A percentile compares a stretch with the other conserved stretches of the same genome.
phyloP scores from a whole-genome alignment of 2,797 vertebrate species.

The Tympanoctomys barrerae region DNA sequence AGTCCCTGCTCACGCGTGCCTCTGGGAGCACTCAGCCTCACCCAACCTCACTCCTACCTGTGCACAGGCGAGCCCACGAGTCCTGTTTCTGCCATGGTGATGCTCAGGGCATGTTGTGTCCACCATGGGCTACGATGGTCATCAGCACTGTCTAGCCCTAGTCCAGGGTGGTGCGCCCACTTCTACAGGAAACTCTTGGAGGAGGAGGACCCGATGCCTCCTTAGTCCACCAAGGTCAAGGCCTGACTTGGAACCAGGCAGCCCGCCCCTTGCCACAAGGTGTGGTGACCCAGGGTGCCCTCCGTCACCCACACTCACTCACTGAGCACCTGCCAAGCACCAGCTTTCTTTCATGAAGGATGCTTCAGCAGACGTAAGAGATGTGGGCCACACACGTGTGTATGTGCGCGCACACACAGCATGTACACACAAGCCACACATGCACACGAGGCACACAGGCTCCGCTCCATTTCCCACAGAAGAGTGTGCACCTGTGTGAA shows the following conservation, averaged over 20 bases:
- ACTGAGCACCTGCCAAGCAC: neutral
- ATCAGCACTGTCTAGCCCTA: neutral
- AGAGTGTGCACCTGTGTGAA: constrained; percentile 53
- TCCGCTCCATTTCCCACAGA: constrained; percentile 50
- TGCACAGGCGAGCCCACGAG: neutral
- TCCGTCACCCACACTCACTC: neutral
- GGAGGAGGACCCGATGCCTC: neutral
- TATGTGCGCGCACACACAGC: neutral
- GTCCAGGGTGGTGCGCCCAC: neutral
- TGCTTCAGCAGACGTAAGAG: neutral
- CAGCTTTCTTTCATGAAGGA: neutral
- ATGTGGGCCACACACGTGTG: too few species aligned
- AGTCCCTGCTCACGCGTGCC: neutral
- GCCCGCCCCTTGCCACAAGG: neutral
- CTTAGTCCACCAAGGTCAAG: neutral
- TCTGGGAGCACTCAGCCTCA: neutral
- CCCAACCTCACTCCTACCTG: neutral
- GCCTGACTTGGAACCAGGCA: neutral
- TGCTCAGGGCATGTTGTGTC: neutral
- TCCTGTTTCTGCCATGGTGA: neutral
- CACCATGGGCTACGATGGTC: neutral
- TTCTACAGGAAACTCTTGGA: neutral
- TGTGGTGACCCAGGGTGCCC: neutral
- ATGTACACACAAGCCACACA: neutral
- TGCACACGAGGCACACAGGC: neutral